Conservation (phyloP, 1,140 invertebrate genomes). For the Telenomus remus region DNA sequence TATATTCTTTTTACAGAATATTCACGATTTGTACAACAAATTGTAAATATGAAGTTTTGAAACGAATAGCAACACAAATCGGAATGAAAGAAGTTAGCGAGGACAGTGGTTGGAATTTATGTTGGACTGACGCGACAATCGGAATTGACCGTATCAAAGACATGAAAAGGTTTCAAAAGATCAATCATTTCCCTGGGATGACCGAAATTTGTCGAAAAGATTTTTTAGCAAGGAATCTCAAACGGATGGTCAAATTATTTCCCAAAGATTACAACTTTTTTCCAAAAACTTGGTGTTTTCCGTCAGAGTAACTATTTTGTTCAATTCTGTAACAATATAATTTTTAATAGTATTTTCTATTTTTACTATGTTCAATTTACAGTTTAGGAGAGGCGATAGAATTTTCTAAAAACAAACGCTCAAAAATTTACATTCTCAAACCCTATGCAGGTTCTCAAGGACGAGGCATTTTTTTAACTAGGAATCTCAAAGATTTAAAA, state of each 20-base stretch:
- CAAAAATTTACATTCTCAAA: slow-evolving; percentile 91
- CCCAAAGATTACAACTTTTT: slow-evolving; percentile 93
- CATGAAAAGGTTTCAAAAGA: slow-evolving; percentile 92
- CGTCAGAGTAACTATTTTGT: slow-evolving; percentile 82
- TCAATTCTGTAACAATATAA: background rate
- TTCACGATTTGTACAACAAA: slow-evolving; percentile 82
- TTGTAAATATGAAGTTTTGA: slow-evolving; percentile 85
- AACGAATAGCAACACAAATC: slow-evolving; percentile 81
- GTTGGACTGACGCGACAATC: slow-evolving; percentile 91
- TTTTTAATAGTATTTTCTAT: background rate
- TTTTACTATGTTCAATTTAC: background rate
- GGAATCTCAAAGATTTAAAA: slow-evolving; percentile 86
- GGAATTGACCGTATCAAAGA: slow-evolving; percentile 89
- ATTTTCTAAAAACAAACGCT: slow-evolving; percentile 80
- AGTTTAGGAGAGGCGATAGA: slow-evolving; percentile 80
- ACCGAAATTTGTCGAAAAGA: slow-evolving; percentile 80
- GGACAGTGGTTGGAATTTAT: slow-evolving; percentile 90
- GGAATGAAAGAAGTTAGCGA: slow-evolving; percentile 88
- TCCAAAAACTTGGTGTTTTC: slow-evolving; percentile 94
- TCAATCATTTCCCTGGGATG: slow-evolving; percentile 87
- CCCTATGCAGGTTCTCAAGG: slow-evolving; percentile 92
- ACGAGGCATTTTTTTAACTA: slow-evolving; percentile 89
- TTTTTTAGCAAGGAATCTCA: slow-evolving; percentile 79
- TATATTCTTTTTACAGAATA: slow-evolving; percentile 32
- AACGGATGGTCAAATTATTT: slow-evolving; percentile 89